A percentile compares a stretch with the other conserved stretches of the same genome.
These are phyloP conservation scores for Nerophis lumbriciformis DNA, from an alignment of 2,113 vertebrate genomes.

Conservation along the genomic window DNA sequence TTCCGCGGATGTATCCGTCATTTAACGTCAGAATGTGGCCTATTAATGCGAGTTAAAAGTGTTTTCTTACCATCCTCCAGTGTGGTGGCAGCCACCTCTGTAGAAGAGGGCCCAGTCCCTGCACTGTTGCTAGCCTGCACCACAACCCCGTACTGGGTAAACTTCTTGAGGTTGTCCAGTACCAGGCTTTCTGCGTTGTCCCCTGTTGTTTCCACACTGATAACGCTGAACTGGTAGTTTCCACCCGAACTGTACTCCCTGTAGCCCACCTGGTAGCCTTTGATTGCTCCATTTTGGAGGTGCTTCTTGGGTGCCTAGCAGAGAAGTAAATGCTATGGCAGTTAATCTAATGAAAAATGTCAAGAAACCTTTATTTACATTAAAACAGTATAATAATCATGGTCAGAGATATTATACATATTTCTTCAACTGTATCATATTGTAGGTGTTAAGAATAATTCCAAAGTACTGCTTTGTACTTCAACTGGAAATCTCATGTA, in stretches of 20 bases:
- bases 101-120: constrained; percentile 93
- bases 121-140: constrained; percentile 96
- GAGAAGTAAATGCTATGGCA: neutral
- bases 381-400: too few relatives aligned
- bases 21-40: neutral
- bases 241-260: constrained; percentile 92
- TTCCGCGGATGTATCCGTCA: neutral
- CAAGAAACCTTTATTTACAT: too few relatives aligned
- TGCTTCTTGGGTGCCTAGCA: constrained; percentile 89
- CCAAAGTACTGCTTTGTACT: too few relatives aligned
- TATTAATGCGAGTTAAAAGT: neutral
- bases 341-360: too few relatives aligned
- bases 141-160: constrained; percentile 96
- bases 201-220: constrained; percentile 91
- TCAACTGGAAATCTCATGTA: too few relatives aligned
- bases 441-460: too few relatives aligned
- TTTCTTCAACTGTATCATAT: too few relatives aligned
- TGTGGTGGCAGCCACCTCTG: constrained; percentile 92
- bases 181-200: constrained; percentile 91
- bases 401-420: too few relatives aligned
- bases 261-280: constrained; percentile 95
- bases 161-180: constrained; percentile 94
- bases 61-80: constrained; percentile 87
- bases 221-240: constrained; percentile 96
- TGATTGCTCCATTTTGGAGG: constrained; percentile 93